Conservation (phyloP, 2,888 invertebrate genomes). For the Nomada lathburiana region DNA sequence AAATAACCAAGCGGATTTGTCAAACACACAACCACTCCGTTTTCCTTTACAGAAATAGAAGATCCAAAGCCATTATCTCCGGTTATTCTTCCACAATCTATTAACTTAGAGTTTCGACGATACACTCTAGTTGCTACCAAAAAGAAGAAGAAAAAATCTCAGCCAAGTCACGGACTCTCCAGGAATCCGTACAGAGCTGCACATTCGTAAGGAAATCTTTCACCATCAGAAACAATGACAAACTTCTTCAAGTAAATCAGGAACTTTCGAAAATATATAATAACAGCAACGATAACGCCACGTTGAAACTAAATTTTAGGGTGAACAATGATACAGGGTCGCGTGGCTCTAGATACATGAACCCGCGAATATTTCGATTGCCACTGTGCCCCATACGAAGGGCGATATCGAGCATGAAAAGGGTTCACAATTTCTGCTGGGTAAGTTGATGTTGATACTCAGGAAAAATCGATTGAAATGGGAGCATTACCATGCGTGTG, state of each 20-base stretch:
- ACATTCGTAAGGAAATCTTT: not conserved
- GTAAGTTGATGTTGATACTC: not conserved
- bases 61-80: not conserved
- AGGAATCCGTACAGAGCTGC: not conserved
- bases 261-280: not conserved
- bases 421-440: not conserved
- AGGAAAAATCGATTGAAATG: constrained; percentile 11
- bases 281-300: too few species aligned
- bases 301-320: too few species aligned
- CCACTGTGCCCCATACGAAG: not conserved
- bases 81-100: not conserved
- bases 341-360: not conserved
- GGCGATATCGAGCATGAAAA: not conserved
- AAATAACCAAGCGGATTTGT: constrained; percentile 4
- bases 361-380: not conserved
- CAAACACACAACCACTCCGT: not conserved
- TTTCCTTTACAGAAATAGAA: not conserved
- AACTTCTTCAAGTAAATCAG: not conserved
- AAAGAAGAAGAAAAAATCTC: not conserved
- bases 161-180: constrained; percentile 24
- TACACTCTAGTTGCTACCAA: not conserved
- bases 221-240: not conserved
- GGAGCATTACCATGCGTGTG: not conserved
- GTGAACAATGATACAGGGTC: constrained; percentile 11
- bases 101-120: not conserved